phyloP scores from a whole-genome alignment of 2,113 vertebrate genomes.

The Nanger granti region DNA sequence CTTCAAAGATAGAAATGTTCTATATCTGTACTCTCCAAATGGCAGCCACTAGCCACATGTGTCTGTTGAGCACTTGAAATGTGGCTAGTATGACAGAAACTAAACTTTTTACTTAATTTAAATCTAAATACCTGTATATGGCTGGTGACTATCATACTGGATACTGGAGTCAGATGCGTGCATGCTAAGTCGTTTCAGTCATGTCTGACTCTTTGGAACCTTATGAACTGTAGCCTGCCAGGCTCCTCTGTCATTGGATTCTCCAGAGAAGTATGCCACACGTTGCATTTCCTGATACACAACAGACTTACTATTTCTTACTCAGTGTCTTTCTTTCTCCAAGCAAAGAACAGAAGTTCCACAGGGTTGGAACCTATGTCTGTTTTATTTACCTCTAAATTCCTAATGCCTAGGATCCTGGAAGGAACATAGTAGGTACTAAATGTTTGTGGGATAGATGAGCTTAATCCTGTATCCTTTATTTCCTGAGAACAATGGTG shows the following conservation, averaged over 20 bases:
- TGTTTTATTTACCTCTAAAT: background rate
- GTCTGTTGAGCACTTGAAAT: background rate
- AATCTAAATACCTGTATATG: background rate
- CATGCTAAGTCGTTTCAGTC: background rate
- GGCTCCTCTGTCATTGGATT: background rate
- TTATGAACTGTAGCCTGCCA: background rate
- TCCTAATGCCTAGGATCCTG: background rate
- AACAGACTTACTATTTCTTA: background rate
- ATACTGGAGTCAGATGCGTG: background rate
- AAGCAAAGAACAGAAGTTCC: background rate
- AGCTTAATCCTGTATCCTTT: background rate
- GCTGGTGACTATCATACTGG: background rate
- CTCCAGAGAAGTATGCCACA: too few relatives aligned
- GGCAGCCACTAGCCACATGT: background rate
- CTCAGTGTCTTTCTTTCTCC: background rate
- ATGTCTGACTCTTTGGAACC: background rate
- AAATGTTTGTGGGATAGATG: background rate
- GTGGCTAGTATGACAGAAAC: background rate
- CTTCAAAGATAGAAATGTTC: background rate
- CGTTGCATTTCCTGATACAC: background rate
- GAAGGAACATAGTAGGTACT: background rate
- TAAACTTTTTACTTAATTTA: background rate
- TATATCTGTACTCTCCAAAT: background rate
- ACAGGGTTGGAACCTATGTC: background rate
- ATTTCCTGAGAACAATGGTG: background rate